Evolutionary conservation across 2,797 vertebrate species (phyloP).

Genomic region (Xiphophorus birchmanni): DNA sequence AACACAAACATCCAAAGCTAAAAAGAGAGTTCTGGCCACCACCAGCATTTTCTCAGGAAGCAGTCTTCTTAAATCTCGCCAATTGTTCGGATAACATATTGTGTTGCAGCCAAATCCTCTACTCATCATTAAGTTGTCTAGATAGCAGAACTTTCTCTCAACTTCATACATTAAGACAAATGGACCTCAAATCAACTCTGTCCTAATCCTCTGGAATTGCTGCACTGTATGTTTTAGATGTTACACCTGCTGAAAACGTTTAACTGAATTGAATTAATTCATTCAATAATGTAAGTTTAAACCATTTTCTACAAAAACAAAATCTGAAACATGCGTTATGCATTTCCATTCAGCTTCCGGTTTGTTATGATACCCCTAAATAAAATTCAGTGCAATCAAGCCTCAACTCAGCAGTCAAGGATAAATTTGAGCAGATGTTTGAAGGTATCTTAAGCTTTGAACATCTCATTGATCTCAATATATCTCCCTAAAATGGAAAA

Average conservation of each 20-base stretch:
- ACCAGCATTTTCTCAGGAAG: constrained; percentile 19
- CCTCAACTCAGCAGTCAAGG: too few relatives aligned
- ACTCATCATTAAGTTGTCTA: background rate
- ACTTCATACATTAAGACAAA: background rate
- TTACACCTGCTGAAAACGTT: background rate
- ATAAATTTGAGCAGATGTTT: too few relatives aligned
- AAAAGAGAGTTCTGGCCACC: constrained; percentile 6
- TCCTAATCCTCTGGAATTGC: background rate
- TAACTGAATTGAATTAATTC: background rate
- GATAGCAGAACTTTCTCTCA: background rate
- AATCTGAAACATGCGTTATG: background rate
- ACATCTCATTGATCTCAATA: background rate
- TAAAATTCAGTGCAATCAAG: too few relatives aligned
- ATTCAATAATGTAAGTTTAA: background rate
- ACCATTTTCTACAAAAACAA: background rate
- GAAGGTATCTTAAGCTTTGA: background rate
- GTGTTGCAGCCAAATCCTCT: background rate
- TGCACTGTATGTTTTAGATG: background rate
- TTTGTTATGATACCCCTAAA: too few relatives aligned
- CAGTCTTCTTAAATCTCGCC: constrained; percentile 7
- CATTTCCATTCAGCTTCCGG: too few relatives aligned
- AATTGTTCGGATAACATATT: background rate
- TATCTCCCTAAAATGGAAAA: background rate
- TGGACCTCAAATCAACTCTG: background rate
- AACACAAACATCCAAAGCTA: constrained; percentile 2